Evolutionary conservation across 2,113 vertebrate genomes (phyloP), one percentile per base, ranked within the genome.

Genomic region (Oryzias melastigma): DNA sequence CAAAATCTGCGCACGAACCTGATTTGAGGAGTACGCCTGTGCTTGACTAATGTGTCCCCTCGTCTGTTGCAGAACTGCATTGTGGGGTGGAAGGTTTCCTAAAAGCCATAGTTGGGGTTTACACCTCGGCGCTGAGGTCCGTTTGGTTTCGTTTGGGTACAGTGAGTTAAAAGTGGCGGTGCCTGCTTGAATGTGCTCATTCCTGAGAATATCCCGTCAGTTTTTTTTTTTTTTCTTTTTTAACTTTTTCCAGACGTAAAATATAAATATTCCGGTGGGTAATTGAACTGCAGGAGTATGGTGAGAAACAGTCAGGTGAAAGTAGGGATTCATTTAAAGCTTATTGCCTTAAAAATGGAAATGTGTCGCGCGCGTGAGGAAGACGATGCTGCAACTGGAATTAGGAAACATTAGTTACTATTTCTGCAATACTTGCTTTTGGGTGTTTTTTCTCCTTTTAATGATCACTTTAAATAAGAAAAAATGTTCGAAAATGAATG

Each of bases 151-250:
- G 80, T 73, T 78, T 71, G 61, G 69, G 77, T 84, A 74, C 64
- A 81, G 77, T 80, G 79, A 83, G 80, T 65, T 76, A 65, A 62
- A 85, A 81, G 81, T 77, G 77, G 71, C 29, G 68, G 84, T 81
- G 78, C 82, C 78, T 64, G 62, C 76, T 58, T 59, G 79, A 71
- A 62, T 81, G 77, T 67, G 68, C 80, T 80, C 73, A 47, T 87
- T 89, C 87, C 87, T 83, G 84, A 87, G 86, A 86, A 81, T 75
- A 77, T 81, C 71, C 75, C 29, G 15, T 80, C 69, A 50, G 77
- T 75, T 74, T 78, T 35, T 35, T 35, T 35, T 35, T 12, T 35
- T 35, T 12, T 35, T 27, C 2, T 35, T 35, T 35, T 12, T 35
- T 35, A 22, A 22, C 22, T 35, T 35, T 35, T 35, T 35, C 35